Percentiles rank a stretch among this genome's conserved stretches.
Conservation (phyloP, 2,113 vertebrate genomes). For the Bujurquina vittata region DNA sequence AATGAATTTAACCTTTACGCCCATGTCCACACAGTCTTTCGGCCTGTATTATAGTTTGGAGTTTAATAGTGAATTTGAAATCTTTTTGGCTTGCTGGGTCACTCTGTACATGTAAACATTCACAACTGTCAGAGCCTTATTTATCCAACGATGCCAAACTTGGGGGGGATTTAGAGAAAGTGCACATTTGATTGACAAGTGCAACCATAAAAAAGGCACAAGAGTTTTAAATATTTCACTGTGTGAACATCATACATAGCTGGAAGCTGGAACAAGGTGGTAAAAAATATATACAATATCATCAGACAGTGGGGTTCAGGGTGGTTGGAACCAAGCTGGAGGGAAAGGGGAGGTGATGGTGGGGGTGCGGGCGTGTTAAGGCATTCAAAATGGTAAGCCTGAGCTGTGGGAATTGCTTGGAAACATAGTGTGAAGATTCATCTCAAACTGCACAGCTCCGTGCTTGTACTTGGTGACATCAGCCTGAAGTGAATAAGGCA, state of each 20-base stretch:
- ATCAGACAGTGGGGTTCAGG: not conserved
- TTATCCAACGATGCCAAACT: not conserved
- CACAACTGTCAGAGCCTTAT: not conserved
- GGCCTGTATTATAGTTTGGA: not conserved
- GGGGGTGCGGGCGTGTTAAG: not conserved
- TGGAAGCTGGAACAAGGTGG: not conserved
- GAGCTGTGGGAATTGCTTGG: constrained; percentile 25
- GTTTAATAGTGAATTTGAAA: not conserved
- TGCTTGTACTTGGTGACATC: constrained; percentile 38
- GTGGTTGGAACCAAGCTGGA: not conserved
- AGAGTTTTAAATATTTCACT: not conserved
- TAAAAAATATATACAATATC: not conserved
- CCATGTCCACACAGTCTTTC: not conserved
- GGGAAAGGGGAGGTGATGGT: too few species aligned
- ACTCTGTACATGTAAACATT: not conserved
- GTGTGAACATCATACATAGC: not conserved
- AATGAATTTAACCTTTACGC: not conserved
- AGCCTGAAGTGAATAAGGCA: constrained; percentile 41
- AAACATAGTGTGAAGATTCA: constrained; percentile 29
- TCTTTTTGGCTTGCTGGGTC: not conserved
- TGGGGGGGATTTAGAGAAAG: not conserved
- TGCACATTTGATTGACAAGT: not conserved
- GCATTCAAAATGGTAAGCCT: constrained; percentile 12
- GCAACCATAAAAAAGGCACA: not conserved
- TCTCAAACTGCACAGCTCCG: constrained; percentile 28